phyloP scores from a whole-genome alignment of 2,113 vertebrate species.

The Seriola aureovittata region DNA sequence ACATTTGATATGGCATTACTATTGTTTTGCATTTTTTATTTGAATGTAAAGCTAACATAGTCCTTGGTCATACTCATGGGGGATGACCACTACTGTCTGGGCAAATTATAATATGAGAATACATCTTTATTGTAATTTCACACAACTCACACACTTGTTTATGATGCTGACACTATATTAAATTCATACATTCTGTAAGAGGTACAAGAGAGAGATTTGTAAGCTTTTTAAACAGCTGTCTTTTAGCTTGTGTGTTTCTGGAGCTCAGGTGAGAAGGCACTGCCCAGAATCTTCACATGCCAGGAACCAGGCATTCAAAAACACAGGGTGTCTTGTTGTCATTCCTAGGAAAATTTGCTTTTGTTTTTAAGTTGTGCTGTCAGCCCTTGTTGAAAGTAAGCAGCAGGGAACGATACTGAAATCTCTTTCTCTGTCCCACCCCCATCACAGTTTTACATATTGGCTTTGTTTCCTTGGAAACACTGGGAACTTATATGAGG shows the following conservation, averaged over 20 bases:
- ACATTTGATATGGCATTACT: neutral
- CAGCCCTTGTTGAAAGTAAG: slow-evolving; percentile 36
- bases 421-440: neutral
- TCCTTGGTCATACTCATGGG: neutral
- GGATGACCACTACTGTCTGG: neutral
- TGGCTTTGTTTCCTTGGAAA: neutral
- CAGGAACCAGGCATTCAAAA: slow-evolving; percentile 30
- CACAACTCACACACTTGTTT: neutral
- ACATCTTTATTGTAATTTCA: neutral
- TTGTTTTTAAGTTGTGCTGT: slow-evolving; percentile 31
- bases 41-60: neutral
- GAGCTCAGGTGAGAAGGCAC: neutral
- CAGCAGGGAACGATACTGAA: slow-evolving; percentile 34
- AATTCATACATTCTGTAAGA: neutral
- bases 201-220: neutral
- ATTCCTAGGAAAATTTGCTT: slow-evolving; percentile 47
- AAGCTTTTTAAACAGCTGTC: neutral
- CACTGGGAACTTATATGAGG: neutral
- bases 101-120: neutral
- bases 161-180: neutral
- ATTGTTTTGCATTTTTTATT: neutral
- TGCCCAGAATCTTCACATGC: neutral
- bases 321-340: slow-evolving; percentile 23
- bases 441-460: slow-evolving; percentile 5
- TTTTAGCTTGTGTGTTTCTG: slow-evolving; percentile 10